Evolutionary conservation across 2,888 invertebrate species (phyloP), one percentile per base, ranked within the genome.

Genomic region (Epinotia demarniana): DNA sequence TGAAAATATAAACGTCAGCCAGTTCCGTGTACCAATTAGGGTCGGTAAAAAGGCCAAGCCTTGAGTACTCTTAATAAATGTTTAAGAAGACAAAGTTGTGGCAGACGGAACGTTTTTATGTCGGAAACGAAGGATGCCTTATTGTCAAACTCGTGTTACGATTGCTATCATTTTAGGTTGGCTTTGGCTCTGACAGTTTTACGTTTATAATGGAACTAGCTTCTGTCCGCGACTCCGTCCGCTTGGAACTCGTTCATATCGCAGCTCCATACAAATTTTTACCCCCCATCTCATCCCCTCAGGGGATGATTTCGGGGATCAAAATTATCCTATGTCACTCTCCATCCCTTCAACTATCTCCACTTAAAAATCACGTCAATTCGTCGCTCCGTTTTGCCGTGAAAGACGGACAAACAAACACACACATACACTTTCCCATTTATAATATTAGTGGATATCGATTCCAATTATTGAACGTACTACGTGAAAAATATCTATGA

Each of bases 1-100:
- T 74, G 73, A 64, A 66, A 74, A 61, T 62, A 84, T 84, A 85
- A 83, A 78, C 72, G 78, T 71, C 80, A 79, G 83, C 81, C 83
- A 82, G 82, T 85, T 86, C 81, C 85, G 82, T 87, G 88, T 88
- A 84, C 88, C 88, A 88, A 88, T 89, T 89, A 89, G 86, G 85
- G 81, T 77, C 80, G 81, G 82, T 81, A 84, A 86, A 88, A 87
- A 87, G 82, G 83, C 79, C 79, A 80, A 80, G 81, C 80, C 81
- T 83, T 79, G 77, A 77, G 77, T 78, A 84, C 81, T 81, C 80
- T 82, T 86, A 84, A 89, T 89, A 89, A 88, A 89, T 89, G 89
- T 87, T 86, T 87, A 85, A 86, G 82, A 81, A 87, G 87, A 88
- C 87, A 85, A 89, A 89, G 82, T 87, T 87, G 86, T 79, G 85